phyloP scores from a whole-genome alignment of 2,888 invertebrate genomes.

The Himalopsyche tibetana region DNA sequence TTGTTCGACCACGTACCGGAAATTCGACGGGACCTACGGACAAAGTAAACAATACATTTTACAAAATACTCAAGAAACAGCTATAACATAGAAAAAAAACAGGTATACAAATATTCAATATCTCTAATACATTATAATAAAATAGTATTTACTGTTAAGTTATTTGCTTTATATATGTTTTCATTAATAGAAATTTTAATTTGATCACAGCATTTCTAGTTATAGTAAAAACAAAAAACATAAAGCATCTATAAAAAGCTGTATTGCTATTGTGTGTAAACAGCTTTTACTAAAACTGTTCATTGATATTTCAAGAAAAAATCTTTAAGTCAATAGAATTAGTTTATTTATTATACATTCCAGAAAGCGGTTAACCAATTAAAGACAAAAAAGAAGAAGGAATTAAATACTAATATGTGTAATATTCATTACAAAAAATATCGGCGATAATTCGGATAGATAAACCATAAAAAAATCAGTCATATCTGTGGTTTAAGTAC shows the following conservation, averaged over 20 bases:
- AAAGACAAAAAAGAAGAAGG: not conserved
- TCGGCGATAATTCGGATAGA: slow-evolving; percentile 1
- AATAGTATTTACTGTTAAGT: too few relatives aligned
- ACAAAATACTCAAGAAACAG: not conserved
- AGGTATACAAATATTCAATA: too few relatives aligned
- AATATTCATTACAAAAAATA: not conserved
- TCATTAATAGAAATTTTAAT: too few relatives aligned
- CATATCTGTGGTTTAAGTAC: slow-evolving; percentile 13
- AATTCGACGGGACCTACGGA: slow-evolving; percentile 95
- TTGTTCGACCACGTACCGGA: slow-evolving; percentile 97
- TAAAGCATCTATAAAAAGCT: too few relatives aligned
- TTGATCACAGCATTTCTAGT: not conserved
- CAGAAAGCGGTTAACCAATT: not conserved
- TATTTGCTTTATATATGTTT: too few relatives aligned
- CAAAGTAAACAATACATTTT: slow-evolving; percentile 36
- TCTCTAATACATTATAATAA: too few relatives aligned
- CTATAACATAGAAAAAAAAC: not conserved
- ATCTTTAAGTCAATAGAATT: not conserved
- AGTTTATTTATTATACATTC: not conserved
- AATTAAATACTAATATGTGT: too few relatives aligned
- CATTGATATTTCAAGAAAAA: not conserved
- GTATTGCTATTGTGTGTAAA: too few relatives aligned
- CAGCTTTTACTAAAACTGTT: not conserved
- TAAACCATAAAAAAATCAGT: slow-evolving; percentile 9
- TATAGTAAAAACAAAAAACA: not conserved